phyloP scores from a whole-genome alignment of 2,888 invertebrate species.

The Drosophila emarginata region DNA sequence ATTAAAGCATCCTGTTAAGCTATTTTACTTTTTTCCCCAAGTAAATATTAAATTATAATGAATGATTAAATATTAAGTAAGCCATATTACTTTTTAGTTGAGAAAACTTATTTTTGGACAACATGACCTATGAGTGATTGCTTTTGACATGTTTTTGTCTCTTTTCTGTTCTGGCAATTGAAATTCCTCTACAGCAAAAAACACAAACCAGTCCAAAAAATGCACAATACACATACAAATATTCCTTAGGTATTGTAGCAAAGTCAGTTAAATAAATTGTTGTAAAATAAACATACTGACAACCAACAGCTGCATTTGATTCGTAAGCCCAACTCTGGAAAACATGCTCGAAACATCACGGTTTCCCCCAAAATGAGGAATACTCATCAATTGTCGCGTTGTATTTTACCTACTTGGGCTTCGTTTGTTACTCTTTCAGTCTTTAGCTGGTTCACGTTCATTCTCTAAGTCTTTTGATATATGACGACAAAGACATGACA shows the following conservation, averaged over 20 bases:
- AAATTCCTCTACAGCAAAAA: neutral
- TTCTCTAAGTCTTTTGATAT: conserved; percentile 68
- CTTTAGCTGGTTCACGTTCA: conserved; percentile 55
- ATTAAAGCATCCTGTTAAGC: too few relatives aligned
- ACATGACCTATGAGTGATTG: neutral
- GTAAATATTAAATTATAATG: neutral
- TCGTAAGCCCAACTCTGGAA: conserved; percentile 22
- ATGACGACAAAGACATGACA: conserved; percentile 22
- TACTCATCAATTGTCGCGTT: conserved; percentile 48
- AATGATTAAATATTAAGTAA: neutral
- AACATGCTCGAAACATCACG: conserved; percentile 53
- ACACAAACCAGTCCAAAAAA: conserved; percentile 37
- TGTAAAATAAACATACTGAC: neutral
- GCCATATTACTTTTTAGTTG: neutral
- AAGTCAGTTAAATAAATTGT: conserved; percentile 7
- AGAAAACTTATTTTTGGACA: neutral
- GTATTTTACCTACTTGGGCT: conserved; percentile 10
- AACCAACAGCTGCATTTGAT: conserved; percentile 15
- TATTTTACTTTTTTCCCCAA: too few relatives aligned
- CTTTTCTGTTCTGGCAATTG: neutral
- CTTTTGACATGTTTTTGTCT: conserved; percentile 6
- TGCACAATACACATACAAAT: conserved; percentile 19
- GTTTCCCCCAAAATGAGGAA: conserved; percentile 36
- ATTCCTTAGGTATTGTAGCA: neutral
- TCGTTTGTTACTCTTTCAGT: conserved; percentile 11